phyloP scores from a whole-genome alignment of 2,797 vertebrate species.

The Linurgus olivaceus region DNA sequence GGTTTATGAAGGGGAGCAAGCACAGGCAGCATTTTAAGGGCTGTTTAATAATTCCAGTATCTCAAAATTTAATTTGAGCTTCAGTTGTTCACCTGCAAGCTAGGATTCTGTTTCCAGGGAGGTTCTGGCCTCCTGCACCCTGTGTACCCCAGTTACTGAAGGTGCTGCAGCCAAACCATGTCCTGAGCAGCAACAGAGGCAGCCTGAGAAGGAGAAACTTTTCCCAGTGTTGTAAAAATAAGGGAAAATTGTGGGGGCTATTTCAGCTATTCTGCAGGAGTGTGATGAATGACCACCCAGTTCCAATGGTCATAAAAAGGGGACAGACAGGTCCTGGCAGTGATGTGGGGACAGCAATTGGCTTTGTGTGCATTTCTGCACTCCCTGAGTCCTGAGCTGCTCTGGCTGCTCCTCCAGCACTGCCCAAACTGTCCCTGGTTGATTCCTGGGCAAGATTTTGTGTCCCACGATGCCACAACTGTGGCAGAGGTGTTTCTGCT shows the following conservation, averaged over 20 bases:
- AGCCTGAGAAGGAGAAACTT: background rate
- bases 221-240: background rate
- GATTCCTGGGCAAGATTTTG: background rate
- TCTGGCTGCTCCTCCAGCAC: background rate
- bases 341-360: accelerated
- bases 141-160: background rate
- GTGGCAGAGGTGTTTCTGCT: background rate
- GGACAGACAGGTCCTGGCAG: background rate
- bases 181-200: background rate
- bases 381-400: background rate
- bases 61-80: background rate
- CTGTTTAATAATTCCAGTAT: background rate
- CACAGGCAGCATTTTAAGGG: background rate
- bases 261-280: background rate
- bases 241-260: background rate
- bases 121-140: background rate
- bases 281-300: background rate
- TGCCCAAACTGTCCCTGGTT: background rate
- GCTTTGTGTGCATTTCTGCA: background rate
- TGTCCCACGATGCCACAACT: accelerated
- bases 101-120: background rate
- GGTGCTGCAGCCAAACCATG: background rate
- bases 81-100: background rate
- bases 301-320: background rate
- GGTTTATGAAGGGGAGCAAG: background rate